A percentile compares a stretch with the other conserved stretches of the same genome.
These are phyloP conservation scores for Caenorhabditis sp. DNA, from an alignment of 2,888 invertebrate species.

Conservation along the genomic window DNA sequence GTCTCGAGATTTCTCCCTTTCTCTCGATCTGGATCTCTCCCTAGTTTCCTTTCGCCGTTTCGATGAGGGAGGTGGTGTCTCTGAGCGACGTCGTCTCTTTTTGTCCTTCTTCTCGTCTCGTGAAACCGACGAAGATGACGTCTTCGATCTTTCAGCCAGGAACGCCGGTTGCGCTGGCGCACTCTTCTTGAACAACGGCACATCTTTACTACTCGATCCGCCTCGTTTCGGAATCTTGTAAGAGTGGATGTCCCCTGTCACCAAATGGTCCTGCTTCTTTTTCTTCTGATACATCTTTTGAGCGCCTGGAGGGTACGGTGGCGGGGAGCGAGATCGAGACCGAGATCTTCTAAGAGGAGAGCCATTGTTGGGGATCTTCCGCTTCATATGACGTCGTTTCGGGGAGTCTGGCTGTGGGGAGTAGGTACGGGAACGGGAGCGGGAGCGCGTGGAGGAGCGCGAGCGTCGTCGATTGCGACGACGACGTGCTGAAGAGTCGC, in stretches of 20 bases:
- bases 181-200: slow-evolving; percentile 26
- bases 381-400: slow-evolving; percentile 17
- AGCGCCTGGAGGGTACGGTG: slow-evolving; percentile 58
- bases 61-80: slow-evolving; percentile 33
- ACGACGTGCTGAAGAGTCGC: slow-evolving; percentile 1
- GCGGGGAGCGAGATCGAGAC: slow-evolving; percentile 52
- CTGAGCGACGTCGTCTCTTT: slow-evolving; percentile 22
- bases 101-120: background rate
- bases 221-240: slow-evolving; percentile 49
- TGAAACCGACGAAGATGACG: background rate
- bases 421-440: slow-evolving; percentile 19
- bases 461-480: slow-evolving; percentile 25
- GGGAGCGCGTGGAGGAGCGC: background rate
- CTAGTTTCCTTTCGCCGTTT: slow-evolving; percentile 34
- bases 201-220: background rate
- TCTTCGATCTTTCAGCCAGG: slow-evolving; percentile 7
- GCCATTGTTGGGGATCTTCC: slow-evolving; percentile 1
- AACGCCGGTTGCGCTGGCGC: slow-evolving; percentile 23
- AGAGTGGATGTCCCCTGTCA: slow-evolving; percentile 43
- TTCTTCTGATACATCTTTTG: slow-evolving; percentile 25
- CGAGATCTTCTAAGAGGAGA: slow-evolving; percentile 3
- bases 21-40: slow-evolving; percentile 5
- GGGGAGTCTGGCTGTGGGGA: slow-evolving; percentile 7
- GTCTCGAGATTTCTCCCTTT: background rate
- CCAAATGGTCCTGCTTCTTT: slow-evolving; percentile 17